Evolutionary conservation across 2,113 vertebrate genomes (phyloP), one percentile per base, ranked within the genome.

Genomic region (Platichthys flesus): DNA sequence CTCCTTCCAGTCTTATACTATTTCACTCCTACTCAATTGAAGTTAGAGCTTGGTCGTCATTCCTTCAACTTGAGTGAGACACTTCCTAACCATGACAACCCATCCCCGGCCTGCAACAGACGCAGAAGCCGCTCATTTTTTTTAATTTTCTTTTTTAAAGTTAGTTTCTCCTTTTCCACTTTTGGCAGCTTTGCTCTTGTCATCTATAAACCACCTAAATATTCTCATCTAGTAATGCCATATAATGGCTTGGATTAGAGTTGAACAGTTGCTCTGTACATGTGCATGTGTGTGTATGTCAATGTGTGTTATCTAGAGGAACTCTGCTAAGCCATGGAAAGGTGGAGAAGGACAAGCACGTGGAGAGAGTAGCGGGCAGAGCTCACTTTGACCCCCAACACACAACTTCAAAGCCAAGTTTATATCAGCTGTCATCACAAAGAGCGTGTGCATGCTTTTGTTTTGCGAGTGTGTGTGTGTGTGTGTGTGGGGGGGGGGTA

Each of bases 261-360:
- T 14, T 14, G n/a, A 70, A 35, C 54, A 69, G 26, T 61, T 72
- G 60, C 35, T 76, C 51, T 54, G 67, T 61, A 4, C 12, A 3
- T 62, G 71, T 71, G 15, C 15, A 37, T 67, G 47, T 70, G 21
- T 23, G 26, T 60, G 49, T 56, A 24, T 37, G 9, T 40, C 16
- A 2, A 16, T 67, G 51, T 64, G 42, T 64, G 69, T 63, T 65
- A 56, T 72, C 54, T 55, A 64, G 42, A 79, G 82, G 73, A 85
- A 77, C 73, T 80, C 59, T 65, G 60, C 57, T 80, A 78, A 85
- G 76, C 76, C 67, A 71, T 71, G 59, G 82, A 70, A 62, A 61
- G 63, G 59, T 58, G 70, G 42, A 58, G 59, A 56, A 66, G 57
- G 70, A 57, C 45, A 52, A 63, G 42, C 83, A 82, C 2, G 54